Percentiles rank a stretch among this genome's conserved stretches.
phyloP scores from a whole-genome alignment of 1,140 invertebrate genomes.

The Drosophila subpulchrella region DNA sequence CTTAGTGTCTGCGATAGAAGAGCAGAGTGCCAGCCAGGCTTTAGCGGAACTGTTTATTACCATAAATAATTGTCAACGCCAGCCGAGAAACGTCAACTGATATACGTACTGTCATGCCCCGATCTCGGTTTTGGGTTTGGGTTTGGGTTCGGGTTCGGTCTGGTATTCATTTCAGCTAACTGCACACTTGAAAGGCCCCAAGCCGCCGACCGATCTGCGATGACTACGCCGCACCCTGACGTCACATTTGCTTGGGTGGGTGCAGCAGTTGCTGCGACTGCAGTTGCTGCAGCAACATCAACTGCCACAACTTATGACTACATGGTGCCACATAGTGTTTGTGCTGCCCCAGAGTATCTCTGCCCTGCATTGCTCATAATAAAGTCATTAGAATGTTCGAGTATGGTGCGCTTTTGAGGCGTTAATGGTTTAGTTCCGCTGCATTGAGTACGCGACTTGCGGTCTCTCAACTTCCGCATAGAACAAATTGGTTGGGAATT shows the following conservation, averaged over 20 bases:
- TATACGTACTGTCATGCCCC: slow-evolving; percentile 66
- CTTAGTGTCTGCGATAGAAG: slow-evolving; percentile 44
- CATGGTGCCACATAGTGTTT: not conserved
- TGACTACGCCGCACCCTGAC: slow-evolving; percentile 73
- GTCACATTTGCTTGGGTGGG: slow-evolving; percentile 71
- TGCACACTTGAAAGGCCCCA: slow-evolving; percentile 74
- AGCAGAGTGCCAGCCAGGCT: slow-evolving; percentile 29
- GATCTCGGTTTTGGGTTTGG: slow-evolving; percentile 39
- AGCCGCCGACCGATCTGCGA: slow-evolving; percentile 54
- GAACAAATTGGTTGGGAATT: slow-evolving; percentile 47
- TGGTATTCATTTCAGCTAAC: slow-evolving; percentile 76
- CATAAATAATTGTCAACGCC: slow-evolving; percentile 82
- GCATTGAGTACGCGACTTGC: slow-evolving; percentile 57
- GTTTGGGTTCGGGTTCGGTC: slow-evolving; percentile 23
- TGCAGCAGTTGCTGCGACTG: slow-evolving; percentile 42
- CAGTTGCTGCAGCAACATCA: slow-evolving; percentile 32
- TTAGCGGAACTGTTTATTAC: slow-evolving; percentile 77
- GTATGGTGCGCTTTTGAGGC: slow-evolving; percentile 52
- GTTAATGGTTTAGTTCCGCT: slow-evolving; percentile 80
- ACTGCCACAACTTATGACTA: slow-evolving; percentile 43
- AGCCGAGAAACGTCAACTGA: slow-evolving; percentile 71
- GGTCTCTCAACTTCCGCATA: slow-evolving; percentile 61
- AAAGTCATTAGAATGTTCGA: slow-evolving; percentile 81
- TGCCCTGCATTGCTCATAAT: slow-evolving; percentile 79
- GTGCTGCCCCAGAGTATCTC: slow-evolving; percentile 12